These are phyloP conservation scores for Hoplodrina ambigua DNA, from an alignment of 2,888 invertebrate species.

Conservation along the genomic window DNA sequence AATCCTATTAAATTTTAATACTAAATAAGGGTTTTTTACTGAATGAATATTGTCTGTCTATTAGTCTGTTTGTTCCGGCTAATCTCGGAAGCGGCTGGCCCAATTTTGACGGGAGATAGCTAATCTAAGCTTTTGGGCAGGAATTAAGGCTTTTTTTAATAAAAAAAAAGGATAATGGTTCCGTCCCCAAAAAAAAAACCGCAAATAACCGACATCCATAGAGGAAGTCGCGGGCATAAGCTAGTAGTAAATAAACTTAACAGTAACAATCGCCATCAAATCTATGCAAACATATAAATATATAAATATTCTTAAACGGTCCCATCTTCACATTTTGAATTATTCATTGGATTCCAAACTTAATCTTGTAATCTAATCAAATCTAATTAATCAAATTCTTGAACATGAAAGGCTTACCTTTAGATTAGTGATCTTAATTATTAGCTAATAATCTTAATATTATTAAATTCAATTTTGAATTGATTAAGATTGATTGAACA, in stretches of 20 bases:
- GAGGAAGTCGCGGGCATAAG: background rate
- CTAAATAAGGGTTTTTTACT: no score
- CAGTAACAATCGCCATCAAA: background rate
- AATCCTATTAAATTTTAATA: no score
- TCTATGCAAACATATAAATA: slow-evolving; percentile 27
- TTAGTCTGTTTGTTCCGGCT: no score
- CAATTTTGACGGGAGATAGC: no score
- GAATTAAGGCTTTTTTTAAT: no score
- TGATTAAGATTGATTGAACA: slow-evolving; percentile 34
- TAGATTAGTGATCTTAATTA: slow-evolving; percentile 33
- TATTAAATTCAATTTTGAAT: slow-evolving; percentile 27
- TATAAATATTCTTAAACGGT: slow-evolving; percentile 10
- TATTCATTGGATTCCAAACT: slow-evolving; percentile 49
- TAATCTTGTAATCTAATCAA: slow-evolving; percentile 54
- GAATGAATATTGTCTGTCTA: no score
- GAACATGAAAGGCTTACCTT: slow-evolving; percentile 50
- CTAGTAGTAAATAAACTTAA: background rate
- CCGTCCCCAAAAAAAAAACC: no score
- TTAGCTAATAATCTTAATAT: slow-evolving; percentile 28
- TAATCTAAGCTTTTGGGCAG: no score
- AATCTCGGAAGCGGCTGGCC: no score
- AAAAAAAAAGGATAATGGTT: no score
- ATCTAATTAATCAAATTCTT: slow-evolving; percentile 61
- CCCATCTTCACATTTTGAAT: slow-evolving; percentile 41
- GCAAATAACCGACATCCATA: background rate